These are phyloP conservation scores for Drosophila nannoptera DNA, from an alignment of 1,140 invertebrate genomes.

Conservation along the genomic window DNA sequence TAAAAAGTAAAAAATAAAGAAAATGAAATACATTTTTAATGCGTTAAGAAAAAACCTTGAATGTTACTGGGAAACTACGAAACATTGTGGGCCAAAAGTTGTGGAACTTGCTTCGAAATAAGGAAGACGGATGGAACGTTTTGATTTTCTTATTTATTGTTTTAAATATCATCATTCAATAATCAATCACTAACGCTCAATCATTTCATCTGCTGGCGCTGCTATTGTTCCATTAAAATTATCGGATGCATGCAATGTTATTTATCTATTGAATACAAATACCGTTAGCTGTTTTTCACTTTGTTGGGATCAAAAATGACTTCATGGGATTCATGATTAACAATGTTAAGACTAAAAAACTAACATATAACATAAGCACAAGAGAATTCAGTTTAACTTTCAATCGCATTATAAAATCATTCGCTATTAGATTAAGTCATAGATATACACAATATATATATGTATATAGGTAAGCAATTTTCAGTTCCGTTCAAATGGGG, in stretches of 20 bases:
- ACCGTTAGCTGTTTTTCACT: constrained; percentile 34
- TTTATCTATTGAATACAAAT: constrained; percentile 62
- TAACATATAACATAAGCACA: constrained; percentile 64
- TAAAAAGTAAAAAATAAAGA: constrained; percentile 46
- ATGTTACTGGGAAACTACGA: no score
- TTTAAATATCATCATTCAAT: constrained; percentile 68
- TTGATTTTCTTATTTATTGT: constrained; percentile 49
- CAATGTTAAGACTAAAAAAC: constrained; percentile 58
- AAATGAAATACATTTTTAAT: constrained; percentile 66
- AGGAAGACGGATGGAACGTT: constrained; percentile 30
- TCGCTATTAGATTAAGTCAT: constrained; percentile 29
- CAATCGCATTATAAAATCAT: constrained; percentile 15
- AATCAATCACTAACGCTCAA: constrained; percentile 56
- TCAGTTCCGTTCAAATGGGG: no score
- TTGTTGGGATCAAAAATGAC: constrained; percentile 28
- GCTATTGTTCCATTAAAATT: constrained; percentile 8
- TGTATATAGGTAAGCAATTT: no score
- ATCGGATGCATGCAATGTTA: constrained; percentile 22
- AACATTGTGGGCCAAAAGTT: no score
- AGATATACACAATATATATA: no score
- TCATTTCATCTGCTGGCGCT: constrained; percentile 44
- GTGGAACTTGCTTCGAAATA: neutral
- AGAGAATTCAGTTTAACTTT: constrained; percentile 40
- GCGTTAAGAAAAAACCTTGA: constrained; percentile 39
- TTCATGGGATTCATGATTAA: constrained; percentile 65